Conservation (phyloP, 2,888 invertebrate genomes). For the Actias luna region DNA sequence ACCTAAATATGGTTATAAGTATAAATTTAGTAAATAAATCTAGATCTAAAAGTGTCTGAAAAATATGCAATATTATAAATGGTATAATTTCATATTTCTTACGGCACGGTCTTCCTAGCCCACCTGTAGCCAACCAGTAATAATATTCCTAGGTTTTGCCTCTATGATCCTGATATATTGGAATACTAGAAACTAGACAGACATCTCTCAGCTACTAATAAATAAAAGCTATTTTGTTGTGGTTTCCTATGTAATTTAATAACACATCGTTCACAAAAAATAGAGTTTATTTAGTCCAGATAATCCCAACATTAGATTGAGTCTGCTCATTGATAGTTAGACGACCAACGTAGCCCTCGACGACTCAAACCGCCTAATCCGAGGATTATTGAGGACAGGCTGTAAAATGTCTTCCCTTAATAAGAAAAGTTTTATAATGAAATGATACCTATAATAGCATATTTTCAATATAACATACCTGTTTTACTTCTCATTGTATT, state of each 20-base stretch:
- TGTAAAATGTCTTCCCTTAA: constrained; percentile 38
- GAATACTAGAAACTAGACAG: too few relatives aligned
- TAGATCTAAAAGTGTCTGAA: too few relatives aligned
- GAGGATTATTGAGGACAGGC: constrained; percentile 47
- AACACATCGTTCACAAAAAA: constrained; percentile 16
- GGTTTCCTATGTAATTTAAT: neutral
- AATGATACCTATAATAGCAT: constrained; percentile 18
- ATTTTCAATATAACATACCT: neutral
- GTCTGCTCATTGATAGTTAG: constrained; percentile 50
- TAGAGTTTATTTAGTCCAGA: constrained; percentile 57
- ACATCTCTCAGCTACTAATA: too few relatives aligned
- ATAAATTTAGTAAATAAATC: too few relatives aligned
- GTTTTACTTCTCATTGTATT: neutral
- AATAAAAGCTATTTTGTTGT: too few relatives aligned
- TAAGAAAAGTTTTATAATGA: constrained; percentile 32
- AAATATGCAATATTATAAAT: too few relatives aligned
- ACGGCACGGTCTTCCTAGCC: neutral
- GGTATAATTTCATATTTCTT: too few relatives aligned
- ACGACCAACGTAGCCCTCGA: constrained; percentile 35
- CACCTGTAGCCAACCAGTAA: neutral
- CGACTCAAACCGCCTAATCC: constrained; percentile 48
- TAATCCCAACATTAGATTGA: constrained; percentile 48
- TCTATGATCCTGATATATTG: too few relatives aligned
- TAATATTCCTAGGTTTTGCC: too few relatives aligned
- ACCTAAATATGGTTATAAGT: too few relatives aligned